Conservation (phyloP, 2,113 vertebrate genomes). For the Ibidorhyncha struthersii region DNA sequence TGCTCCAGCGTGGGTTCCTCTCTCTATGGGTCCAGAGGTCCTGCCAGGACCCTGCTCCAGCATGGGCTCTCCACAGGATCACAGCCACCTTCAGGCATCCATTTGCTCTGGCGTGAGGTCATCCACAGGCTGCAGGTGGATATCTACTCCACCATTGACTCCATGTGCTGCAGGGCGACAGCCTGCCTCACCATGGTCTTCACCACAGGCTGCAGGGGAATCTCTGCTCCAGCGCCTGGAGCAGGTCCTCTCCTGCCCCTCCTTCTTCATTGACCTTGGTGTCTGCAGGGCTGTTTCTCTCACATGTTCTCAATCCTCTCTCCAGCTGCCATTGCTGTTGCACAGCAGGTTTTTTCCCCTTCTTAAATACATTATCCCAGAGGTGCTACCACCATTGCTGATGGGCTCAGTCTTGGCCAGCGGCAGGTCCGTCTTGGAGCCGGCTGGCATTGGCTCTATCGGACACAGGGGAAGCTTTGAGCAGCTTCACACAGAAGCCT, state of each 20-base stretch:
- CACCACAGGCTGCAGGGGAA: neutral
- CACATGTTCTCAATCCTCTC: neutral
- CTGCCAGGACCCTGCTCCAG: neutral
- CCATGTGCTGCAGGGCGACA: neutral
- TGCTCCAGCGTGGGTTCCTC: neutral
- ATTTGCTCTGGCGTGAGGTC: neutral
- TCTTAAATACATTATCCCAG: neutral
- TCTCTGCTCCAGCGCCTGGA: accelerated
- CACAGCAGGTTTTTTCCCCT: neutral
- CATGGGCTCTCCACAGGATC: accelerated
- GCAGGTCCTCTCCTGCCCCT: neutral
- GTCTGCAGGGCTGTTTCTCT: neutral
- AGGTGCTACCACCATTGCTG: neutral
- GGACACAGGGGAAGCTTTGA: neutral
- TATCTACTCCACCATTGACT: no score
- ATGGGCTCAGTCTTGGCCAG: neutral
- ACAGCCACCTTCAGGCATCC: neutral
- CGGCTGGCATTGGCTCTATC: neutral
- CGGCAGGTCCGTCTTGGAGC: neutral
- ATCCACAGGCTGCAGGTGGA: no score
- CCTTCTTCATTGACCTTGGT: neutral
- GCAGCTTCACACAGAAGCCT: neutral
- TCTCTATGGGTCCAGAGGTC: neutral
- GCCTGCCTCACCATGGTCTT: neutral
- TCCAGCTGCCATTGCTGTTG: neutral